Conservation (phyloP, 2,113 vertebrate genomes). For the Brachypodius melanocephalos region DNA sequence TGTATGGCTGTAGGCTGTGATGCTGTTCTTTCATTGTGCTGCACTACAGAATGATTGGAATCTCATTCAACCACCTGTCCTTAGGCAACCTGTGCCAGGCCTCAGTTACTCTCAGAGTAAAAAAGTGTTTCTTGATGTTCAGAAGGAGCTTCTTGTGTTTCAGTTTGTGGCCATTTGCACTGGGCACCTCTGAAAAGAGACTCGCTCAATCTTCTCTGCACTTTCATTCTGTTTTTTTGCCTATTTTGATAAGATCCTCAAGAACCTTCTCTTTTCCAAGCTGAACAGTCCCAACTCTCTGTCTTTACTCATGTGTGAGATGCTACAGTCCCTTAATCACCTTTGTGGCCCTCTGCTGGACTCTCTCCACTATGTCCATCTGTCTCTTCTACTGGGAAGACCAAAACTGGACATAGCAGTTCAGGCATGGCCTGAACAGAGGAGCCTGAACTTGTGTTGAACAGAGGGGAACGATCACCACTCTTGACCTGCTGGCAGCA, state of each 20-base stretch:
- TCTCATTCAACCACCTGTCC: not conserved
- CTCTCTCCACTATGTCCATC: not conserved
- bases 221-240: not conserved
- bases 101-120: not conserved
- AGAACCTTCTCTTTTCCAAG: not conserved
- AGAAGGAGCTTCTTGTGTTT: not conserved
- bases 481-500: not conserved
- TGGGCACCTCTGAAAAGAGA: not conserved
- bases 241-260: not conserved
- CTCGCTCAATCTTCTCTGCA: accelerated
- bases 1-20: not conserved
- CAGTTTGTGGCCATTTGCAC: not conserved
- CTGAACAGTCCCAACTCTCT: not conserved
- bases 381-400: not conserved
- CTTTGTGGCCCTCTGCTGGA: not conserved
- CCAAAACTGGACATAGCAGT: not conserved
- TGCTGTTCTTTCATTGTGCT: not conserved
- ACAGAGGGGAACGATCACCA: not conserved
- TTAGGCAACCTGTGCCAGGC: not conserved
- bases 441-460: not conserved
- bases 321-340: not conserved
- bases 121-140: not conserved
- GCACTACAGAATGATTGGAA: accelerated
- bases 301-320: not conserved
- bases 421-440: not conserved